Base-by-base conservation (phyloP, 2,113 vertebrate genomes). In the Melanerpes formicivorus region DNA sequence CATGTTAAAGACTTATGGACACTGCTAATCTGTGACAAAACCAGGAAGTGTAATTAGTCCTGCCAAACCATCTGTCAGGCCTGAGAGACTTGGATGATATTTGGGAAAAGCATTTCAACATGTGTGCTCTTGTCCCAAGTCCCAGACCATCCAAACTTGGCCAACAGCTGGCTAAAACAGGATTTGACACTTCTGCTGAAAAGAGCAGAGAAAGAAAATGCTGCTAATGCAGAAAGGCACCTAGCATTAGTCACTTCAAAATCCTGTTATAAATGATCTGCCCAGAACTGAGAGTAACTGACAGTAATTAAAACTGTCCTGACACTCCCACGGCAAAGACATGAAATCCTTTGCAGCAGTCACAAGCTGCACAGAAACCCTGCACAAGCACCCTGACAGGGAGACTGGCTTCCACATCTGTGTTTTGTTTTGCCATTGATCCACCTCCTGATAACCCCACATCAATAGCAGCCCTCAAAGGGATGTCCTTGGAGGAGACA, bases 11-110 rank as follows among this genome's bases (percentile, higher is more conserved):
- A 80, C 80, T 91, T 85, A 80, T 0, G 85, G 84, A 75, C 44
- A 42, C 44, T 40, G 80, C 80, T 91, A 69, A 93, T 91, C 90
- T 84, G 76, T 63, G 90, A 88, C 90, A 95, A 92, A 95, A 64
- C 26, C 80, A 89, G 70, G 65, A 84, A 65, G 44, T 70, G 77
- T 90, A 90, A 92, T 95, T 88, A 92, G 91, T 46, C 69, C 85
- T 90, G 84, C 69, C 85, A 88, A 94, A 85, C 89, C 94, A 95
- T 80, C 95, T 94, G 87, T 79, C 85, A 91, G 80, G 84, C 91
- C 87, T 85, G 73, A 84, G 91, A 93, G 91, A 87, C 73, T 93
- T 92, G 90, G 85, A 93, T 58, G 84, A 30, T 93, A 96, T 93
- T 93, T 96, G 90, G 79, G 88, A 78, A 93, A 94, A 92, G 54